These are phyloP conservation scores for Drosophila eugracilis DNA, from an alignment of 1,140 invertebrate species.

Conservation along the genomic window DNA sequence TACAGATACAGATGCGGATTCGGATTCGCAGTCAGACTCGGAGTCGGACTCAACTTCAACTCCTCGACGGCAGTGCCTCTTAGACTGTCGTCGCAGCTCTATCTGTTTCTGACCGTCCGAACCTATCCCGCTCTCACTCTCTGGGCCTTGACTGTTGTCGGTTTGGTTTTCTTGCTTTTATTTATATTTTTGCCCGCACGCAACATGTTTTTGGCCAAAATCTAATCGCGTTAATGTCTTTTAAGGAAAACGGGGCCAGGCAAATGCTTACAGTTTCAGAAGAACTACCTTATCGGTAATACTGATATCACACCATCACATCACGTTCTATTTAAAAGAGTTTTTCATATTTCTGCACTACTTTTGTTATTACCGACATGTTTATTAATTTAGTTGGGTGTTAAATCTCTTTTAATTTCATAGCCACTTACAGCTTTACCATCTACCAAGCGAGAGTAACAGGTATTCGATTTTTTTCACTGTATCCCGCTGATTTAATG, in stretches of 20 bases:
- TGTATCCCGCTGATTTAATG: conserved; percentile 19
- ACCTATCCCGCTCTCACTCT: neutral
- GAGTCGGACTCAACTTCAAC: conserved; percentile 3
- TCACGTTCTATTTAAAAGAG: too few species aligned
- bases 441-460: neutral
- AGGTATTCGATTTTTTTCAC: conserved; percentile 7
- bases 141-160: conserved; percentile 47
- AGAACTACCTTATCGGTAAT: too few species aligned
- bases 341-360: neutral
- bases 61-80: conserved; percentile 24
- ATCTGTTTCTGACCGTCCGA: conserved; percentile 3
- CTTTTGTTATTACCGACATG: too few species aligned
- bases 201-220: conserved; percentile 30
- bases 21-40: neutral
- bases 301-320: too few species aligned
- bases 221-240: conserved; percentile 50
- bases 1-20: conserved; percentile 9
- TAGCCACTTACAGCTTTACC: conserved; percentile 9
- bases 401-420: neutral
- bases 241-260: conserved; percentile 22
- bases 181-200: conserved; percentile 22
- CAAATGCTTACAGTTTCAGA: conserved; percentile 33
- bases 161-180: conserved; percentile 7
- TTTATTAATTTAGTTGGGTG: neutral
- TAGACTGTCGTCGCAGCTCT: conserved; percentile 41